Conservation (phyloP, 2,888 invertebrate genomes). For the Ormyrus labotus region DNA sequence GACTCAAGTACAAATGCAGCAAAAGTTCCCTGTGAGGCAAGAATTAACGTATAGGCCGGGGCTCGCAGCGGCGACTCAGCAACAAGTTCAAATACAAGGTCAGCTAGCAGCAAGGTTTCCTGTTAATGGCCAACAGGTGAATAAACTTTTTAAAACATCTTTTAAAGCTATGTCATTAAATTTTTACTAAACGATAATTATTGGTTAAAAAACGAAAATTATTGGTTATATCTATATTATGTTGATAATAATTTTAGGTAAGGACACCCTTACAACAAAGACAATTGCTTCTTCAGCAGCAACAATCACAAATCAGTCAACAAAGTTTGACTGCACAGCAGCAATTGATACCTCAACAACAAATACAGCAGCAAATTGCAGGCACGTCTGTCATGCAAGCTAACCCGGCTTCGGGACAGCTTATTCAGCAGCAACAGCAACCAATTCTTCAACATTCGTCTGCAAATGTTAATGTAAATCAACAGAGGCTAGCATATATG, state of each 20-base stretch:
- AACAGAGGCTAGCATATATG: constrained; percentile 70
- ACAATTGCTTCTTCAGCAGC: constrained; percentile 65
- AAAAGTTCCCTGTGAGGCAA: constrained; percentile 72
- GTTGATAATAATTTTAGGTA: constrained; percentile 21
- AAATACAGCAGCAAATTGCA: constrained; percentile 53
- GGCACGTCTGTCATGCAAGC: constrained; percentile 44
- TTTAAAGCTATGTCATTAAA: too few species aligned
- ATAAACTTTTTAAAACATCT: constrained; percentile 16
- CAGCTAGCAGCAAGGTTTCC: constrained; percentile 70
- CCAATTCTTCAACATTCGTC: constrained; percentile 60
- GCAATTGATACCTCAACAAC: constrained; percentile 47
- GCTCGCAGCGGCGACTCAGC: constrained; percentile 58
- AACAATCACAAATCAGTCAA: constrained; percentile 62
- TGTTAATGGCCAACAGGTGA: constrained; percentile 71
- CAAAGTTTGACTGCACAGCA: constrained; percentile 54
- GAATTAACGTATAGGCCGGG: constrained; percentile 68
- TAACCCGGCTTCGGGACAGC: constrained; percentile 34
- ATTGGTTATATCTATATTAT: neutral
- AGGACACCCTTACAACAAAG: constrained; percentile 60
- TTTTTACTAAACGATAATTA: neutral
- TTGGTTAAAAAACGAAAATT: neutral
- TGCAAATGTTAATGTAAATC: constrained; percentile 67
- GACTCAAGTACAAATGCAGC: constrained; percentile 72
- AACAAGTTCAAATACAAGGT: constrained; percentile 64
- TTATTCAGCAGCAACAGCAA: constrained; percentile 45